A percentile compares a stretch with the other conserved stretches of the same genome.
These are phyloP conservation scores for Sebastes ruberrimus DNA, from an alignment of 2,797 vertebrate genomes.

Conservation along the genomic window DNA sequence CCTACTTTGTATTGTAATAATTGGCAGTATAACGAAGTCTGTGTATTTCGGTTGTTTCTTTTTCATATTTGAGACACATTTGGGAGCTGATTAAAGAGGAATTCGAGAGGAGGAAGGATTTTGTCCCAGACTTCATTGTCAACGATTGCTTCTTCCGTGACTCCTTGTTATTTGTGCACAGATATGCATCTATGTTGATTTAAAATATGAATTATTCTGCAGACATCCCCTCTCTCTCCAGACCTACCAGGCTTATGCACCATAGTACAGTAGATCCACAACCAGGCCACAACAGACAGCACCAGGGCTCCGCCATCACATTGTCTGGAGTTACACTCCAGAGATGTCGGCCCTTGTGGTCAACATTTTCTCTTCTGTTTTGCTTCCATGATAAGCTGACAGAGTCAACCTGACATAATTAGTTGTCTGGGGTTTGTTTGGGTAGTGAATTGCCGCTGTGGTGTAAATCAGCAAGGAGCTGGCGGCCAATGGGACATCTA, in stretches of 20 bases:
- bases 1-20: background rate
- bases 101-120: background rate
- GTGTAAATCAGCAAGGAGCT: slow-evolving; percentile 72
- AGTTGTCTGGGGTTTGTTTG: slow-evolving; percentile 70
- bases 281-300: slow-evolving; percentile 35
- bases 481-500: slow-evolving; percentile 62
- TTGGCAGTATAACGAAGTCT: background rate
- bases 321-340: slow-evolving; percentile 37
- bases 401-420: slow-evolving; percentile 68
- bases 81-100: too few species aligned
- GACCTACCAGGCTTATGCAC: slow-evolving; percentile 40
- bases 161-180: background rate
- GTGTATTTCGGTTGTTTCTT: background rate
- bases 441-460: slow-evolving; percentile 62
- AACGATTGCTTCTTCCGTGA: background rate
- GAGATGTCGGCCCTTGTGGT: slow-evolving; percentile 47
- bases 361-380: slow-evolving; percentile 55
- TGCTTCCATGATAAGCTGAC: slow-evolving; percentile 57
- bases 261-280: slow-evolving; percentile 30
- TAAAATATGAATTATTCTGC: background rate
- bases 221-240: background rate
- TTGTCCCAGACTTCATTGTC: background rate
- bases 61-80: background rate
- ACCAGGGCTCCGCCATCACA: slow-evolving; percentile 6
- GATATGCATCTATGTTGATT: background rate